Evolutionary conservation across 2,888 invertebrate genomes (phyloP), one percentile per base, ranked within the genome.

Genomic region (Cosmia pyralina): DNA sequence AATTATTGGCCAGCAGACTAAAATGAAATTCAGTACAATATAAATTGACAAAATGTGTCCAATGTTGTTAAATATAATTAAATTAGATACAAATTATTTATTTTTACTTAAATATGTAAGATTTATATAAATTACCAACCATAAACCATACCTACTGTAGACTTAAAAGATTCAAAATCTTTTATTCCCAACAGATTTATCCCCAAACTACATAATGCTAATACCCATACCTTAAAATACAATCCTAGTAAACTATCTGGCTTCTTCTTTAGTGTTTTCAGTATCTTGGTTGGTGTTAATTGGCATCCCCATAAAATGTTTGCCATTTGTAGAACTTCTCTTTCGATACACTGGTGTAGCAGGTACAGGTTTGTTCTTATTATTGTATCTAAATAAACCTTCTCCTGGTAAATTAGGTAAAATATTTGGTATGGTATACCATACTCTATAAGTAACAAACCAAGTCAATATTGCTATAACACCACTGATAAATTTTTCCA

Each of bases 401-500:
- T 97, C 97, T 19, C 98, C 98, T 28, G 98, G 98, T 64, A 97
- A 92, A 81, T 97, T 97, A 0, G 98, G 97, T 67, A 97, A 93
- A 48, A 97, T 83, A 74, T 96, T 95, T 19, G 97, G 96, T 69
- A 97, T 95, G 59, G 96, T 96, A 91, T 97, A 98, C 98, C 98
- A 98, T 86, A 97, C 97, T 77, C 97, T 97, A 92, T 99, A 99
- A 0, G 98, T 98, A 41, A 98, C 94, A 95, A 98, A 99, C 99
- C 99, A 99, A 50, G 98, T 98, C 8, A 98, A 90, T 87, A 99
- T 97, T 15, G 99, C 99, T 87, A 98, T 96, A n/a, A 98, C 96
- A 38, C 98, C 98, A 87, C 98, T 99, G 0, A 98, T 92, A 77
- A 99, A 97, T 92, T 99, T 99, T 92, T 99, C 99, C 44, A 99